These are phyloP conservation scores for Idaea biselata DNA, from an alignment of 2,888 invertebrate species.

Conservation along the genomic window DNA sequence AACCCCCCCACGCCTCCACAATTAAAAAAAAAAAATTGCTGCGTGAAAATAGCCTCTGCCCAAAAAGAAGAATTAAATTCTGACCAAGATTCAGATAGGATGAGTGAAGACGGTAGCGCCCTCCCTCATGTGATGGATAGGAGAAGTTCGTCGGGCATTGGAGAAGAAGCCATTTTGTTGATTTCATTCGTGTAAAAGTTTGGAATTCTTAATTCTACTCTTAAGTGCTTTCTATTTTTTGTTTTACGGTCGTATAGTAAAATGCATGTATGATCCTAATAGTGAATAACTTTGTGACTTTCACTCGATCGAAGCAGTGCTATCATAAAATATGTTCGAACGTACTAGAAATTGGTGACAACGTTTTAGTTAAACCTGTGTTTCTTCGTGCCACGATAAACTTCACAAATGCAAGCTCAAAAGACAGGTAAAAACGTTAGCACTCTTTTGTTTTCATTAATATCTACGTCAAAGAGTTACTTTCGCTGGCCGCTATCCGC, in stretches of 20 bases:
- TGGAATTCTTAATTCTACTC: neutral
- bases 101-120: too few relatives aligned
- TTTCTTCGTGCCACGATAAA: constrained; percentile 7
- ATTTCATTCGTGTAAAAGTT: neutral
- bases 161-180: neutral
- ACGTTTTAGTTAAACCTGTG: neutral
- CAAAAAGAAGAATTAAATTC: too few relatives aligned
- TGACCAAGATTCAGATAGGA: too few relatives aligned
- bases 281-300: neutral
- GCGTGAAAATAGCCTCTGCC: too few relatives aligned
- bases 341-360: neutral
- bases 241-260: neutral
- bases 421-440: constrained; percentile 22
- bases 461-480: neutral
- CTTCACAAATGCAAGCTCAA: constrained; percentile 31
- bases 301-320: neutral
- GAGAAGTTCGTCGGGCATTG: too few relatives aligned
- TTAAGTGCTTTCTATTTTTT: neutral
- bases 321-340: neutral
- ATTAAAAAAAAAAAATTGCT: too few relatives aligned
- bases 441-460: constrained; percentile 4
- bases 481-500: too few relatives aligned
- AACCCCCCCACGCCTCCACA: too few relatives aligned
- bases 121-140: too few relatives aligned
- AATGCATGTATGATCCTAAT: neutral